Evolutionary conservation across 2,888 invertebrate genomes (phyloP), one percentile per base, ranked within the genome.

Genomic region (Aphidoletes aphidimyza): DNA sequence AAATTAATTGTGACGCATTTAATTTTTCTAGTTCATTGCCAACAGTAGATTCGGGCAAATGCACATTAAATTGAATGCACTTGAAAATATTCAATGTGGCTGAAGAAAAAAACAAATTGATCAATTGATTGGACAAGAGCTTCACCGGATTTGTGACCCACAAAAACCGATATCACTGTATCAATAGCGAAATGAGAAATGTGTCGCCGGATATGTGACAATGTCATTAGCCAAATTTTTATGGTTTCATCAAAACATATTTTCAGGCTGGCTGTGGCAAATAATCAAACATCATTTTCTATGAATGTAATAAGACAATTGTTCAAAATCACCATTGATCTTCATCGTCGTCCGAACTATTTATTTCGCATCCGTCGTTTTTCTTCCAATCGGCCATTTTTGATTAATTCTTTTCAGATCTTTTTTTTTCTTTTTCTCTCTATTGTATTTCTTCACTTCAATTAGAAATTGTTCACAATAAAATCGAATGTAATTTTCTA

Each of bases 361-460:
- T 92, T 85, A 91, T 91, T 83, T 91, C 89, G 86, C 92, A 91
- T 14, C 91, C 91, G 84, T 91, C 88, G 84, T 89, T 89, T 85
- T 89, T 90, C 87, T 91, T 92, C 91, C 92, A 92, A 86, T 91
- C 90, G 84, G 88, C 88, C 87, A 89, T 89, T 85, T 34, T 85
- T 81, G 26, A 34, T 69, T 59, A 83, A 84, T 37, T 49, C 30
- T 84, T 84, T 47, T 22, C 34, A 39, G 45, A 22, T 22, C 11
- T 36, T 34, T 36, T 0, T n/a, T 22, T 9, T 45, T 42, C 30
- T 45, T 30, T 83, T n/a, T 47, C 6, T 1, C 78, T n/a, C 34
- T 36, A 34, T 54, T n/a, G 5, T n/a, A 54, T 17, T 54, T 5
- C 17, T 17, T 54, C 54, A 54, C 54, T 5, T 5, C 6, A 6